Conservation (phyloP, 53 echinoderm and acorn worm genomes). For the Echinometra lucunter region DNA sequence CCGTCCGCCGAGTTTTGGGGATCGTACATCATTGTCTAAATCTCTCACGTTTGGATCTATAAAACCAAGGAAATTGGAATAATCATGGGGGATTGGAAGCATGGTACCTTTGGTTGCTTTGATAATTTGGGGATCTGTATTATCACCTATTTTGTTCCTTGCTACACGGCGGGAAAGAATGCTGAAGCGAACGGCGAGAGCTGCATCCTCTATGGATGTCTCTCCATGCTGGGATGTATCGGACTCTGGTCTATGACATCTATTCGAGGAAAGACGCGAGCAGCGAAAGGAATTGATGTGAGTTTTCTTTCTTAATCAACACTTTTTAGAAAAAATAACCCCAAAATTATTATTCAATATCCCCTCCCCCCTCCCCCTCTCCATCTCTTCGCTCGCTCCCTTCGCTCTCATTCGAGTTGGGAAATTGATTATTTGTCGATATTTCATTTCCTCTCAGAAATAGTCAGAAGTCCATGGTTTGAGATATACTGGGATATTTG, state of each 20-base stretch:
- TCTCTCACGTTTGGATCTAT: background rate
- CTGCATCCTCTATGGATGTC: slow-evolving; percentile 78
- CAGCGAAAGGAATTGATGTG: slow-evolving; percentile 83
- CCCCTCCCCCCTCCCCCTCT: background rate
- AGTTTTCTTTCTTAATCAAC: slow-evolving; percentile 56
- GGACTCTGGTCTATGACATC: slow-evolving; percentile 88
- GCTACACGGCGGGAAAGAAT: slow-evolving; percentile 84
- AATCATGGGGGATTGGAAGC: slow-evolving; percentile 82
- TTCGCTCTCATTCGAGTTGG: too few species aligned
- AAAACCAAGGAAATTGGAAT: background rate
- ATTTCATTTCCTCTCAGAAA: too few species aligned
- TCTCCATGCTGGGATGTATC: slow-evolving; percentile 78
- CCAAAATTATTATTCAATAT: too few species aligned
- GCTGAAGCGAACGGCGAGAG: slow-evolving; percentile 84
- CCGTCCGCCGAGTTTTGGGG: background rate
- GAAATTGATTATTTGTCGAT: too few species aligned
- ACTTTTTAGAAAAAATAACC: too few species aligned
- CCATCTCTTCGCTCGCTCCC: too few species aligned
- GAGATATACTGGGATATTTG: too few species aligned
- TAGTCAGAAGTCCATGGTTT: too few species aligned
- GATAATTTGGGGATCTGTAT: slow-evolving; percentile 83
- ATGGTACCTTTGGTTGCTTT: slow-evolving; percentile 89
- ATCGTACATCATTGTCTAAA: background rate
- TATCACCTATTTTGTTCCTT: slow-evolving; percentile 87
- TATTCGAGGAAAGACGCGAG: slow-evolving; percentile 85